Evolutionary conservation across 2,797 vertebrate genomes (phyloP).

Genomic region (Pseudochirops corinnae): DNA sequence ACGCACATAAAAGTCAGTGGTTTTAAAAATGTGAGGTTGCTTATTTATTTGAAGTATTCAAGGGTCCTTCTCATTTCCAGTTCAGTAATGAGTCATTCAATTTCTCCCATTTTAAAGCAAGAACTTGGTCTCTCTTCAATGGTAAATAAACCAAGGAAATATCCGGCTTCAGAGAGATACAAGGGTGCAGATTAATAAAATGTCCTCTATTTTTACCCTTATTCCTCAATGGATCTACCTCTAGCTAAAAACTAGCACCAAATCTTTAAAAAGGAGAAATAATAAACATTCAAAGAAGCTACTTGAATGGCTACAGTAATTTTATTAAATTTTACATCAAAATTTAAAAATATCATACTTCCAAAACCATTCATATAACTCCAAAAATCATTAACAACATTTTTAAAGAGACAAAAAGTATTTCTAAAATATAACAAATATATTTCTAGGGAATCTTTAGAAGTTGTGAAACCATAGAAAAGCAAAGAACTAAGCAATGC

Average conservation of each 20-base stretch:
- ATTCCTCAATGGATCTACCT: neutral
- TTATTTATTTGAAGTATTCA: neutral
- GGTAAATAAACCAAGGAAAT: neutral
- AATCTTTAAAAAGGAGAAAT: neutral
- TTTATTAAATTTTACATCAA: neutral
- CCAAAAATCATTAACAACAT: neutral
- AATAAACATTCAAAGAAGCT: neutral
- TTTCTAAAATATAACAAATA: neutral
- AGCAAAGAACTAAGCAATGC: neutral
- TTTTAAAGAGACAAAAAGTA: neutral
- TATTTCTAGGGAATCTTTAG: neutral
- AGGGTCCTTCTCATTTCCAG: neutral
- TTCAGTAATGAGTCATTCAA: neutral
- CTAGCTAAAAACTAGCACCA: neutral
- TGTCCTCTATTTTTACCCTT: neutral
- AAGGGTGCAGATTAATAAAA: neutral
- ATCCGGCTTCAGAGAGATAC: neutral
- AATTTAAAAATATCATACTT: neutral
- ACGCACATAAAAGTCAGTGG: neutral
- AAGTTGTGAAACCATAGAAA: neutral
- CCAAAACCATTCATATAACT: neutral
- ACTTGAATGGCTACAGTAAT: neutral
- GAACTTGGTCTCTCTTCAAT: neutral
- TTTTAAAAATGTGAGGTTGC: neutral
- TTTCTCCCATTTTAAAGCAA: neutral